Evolutionary conservation across 1,140 invertebrate genomes (phyloP).

Genomic region (Drosophila virilis): DNA sequence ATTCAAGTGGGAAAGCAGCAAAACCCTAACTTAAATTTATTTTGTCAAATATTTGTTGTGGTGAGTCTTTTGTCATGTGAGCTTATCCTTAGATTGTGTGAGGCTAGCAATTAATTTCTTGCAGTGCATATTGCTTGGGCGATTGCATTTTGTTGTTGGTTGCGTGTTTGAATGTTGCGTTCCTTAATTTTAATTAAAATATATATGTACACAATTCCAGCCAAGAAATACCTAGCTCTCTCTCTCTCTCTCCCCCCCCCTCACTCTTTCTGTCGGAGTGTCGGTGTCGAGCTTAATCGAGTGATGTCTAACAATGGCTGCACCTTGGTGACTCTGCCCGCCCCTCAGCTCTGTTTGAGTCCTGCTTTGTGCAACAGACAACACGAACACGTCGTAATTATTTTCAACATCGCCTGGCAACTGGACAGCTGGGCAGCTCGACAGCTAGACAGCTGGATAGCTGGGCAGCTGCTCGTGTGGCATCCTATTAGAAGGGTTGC

Average conservation of each 20-base stretch:
- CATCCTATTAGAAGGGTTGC: background rate
- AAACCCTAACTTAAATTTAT: too few relatives aligned
- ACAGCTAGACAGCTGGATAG: too few relatives aligned
- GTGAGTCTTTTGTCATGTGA: too few relatives aligned
- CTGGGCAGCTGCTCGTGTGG: background rate
- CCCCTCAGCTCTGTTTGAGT: background rate
- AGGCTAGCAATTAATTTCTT: too few relatives aligned
- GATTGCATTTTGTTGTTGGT: slow-evolving; percentile 3
- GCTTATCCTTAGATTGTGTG: too few relatives aligned
- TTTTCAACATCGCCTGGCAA: slow-evolving; percentile 30
- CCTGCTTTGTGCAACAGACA: slow-evolving; percentile 14
- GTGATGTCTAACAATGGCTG: slow-evolving; percentile 26
- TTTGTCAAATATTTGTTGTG: too few relatives aligned
- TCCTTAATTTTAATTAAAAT: slow-evolving; percentile 69
- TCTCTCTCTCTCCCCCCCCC: too few relatives aligned
- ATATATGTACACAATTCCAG: slow-evolving; percentile 1
- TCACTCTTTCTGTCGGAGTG: background rate
- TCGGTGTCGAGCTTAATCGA: slow-evolving; percentile 4
- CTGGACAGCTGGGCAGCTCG: background rate
- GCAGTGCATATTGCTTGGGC: too few relatives aligned
- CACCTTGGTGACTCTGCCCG: background rate
- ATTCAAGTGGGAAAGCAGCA: too few relatives aligned
- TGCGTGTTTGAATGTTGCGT: slow-evolving; percentile 21
- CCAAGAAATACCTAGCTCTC: too few relatives aligned
- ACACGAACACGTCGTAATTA: slow-evolving; percentile 53